These are phyloP conservation scores for Tachycineta bicolor DNA, from an alignment of 2,113 vertebrate genomes.

Conservation along the genomic window DNA sequence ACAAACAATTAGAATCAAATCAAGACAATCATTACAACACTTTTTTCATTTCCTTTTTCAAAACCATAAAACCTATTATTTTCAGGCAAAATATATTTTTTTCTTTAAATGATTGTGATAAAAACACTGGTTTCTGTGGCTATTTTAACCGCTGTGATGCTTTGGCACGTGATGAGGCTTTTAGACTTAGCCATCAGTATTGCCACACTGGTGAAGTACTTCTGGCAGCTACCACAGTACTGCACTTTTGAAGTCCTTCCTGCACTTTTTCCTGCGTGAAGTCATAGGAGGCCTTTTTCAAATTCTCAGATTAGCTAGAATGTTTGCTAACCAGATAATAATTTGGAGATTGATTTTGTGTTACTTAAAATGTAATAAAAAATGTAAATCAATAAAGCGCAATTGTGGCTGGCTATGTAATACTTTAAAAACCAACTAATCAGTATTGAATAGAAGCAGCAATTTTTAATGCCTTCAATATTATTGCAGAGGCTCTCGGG, in stretches of 20 bases:
- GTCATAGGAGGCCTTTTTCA: not conserved
- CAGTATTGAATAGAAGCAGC: not conserved
- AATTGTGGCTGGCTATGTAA: not conserved
- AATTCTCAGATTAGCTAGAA: not conserved
- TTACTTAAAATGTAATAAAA: constrained; percentile 47
- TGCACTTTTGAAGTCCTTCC: not conserved
- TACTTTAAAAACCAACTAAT: constrained; percentile 22
- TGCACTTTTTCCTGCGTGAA: not conserved
- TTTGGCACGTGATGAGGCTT: not conserved
- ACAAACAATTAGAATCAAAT: not conserved
- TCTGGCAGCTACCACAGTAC: not conserved
- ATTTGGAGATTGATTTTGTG: constrained; percentile 51
- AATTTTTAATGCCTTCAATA: constrained; percentile 32
- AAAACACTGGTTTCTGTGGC: not conserved
- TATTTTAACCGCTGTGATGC: not conserved
- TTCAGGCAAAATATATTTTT: not conserved
- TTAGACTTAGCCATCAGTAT: not conserved
- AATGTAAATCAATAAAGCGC: constrained; percentile 56
- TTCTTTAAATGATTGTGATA: not conserved
- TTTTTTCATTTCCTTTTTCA: not conserved
- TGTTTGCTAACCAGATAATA: constrained; percentile 41
- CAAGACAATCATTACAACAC: not conserved
- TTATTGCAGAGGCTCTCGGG: not conserved
- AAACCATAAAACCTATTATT: not conserved
- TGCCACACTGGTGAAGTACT: not conserved